Base-by-base conservation (phyloP, 2,797 vertebrate species). In the Phoxinus dragarum region DNA sequence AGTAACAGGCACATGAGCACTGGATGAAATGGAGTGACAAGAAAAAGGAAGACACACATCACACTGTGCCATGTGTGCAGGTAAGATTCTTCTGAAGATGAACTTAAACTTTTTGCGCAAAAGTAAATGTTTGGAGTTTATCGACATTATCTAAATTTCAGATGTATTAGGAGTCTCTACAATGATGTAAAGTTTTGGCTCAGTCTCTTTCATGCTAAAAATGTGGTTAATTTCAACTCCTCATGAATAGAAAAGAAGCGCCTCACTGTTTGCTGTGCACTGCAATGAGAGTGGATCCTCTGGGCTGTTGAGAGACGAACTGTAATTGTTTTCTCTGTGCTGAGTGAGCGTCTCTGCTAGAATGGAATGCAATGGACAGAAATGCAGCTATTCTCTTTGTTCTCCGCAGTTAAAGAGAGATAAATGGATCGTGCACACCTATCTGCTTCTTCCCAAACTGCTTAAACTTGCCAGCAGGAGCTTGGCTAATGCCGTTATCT, bases 21-120 rank as follows among this genome's bases (percentile, higher is more conserved):
- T 84, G 69, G 72, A 80, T 84, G 86, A 79, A 84, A 75, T 44
- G 82, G 82, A 89, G 77, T 84, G 61, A 80, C 49, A 78, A 91
- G 92, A 92, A 87, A 90, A 91, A 91, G 92, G 90, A 89, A 90
- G 90, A 94, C 92, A 95, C 93, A 93, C 94, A 94, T 92, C 91
- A 80, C 91, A 89, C 89, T 91, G 88, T 93, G 88, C 93, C 93
- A 93, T 94, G 94, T 94, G 94, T 92, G 93, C 94, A 95, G 95
- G 94, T 96, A 95, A 89, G 93, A 93, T 73, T 52, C 54, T 85
- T 68, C 54, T 54, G 2, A 56, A 83, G 73, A 84, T 31, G 1
- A 67, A 36, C 8, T 7, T 52, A 4, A 71, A 73, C 42, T 42
- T 84, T 71, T 23, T 69, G 4, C 47, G 8, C 17, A 6, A 19